Base-by-base conservation (phyloP, 2,113 vertebrate species). In the Lutjanus erythropterus region DNA sequence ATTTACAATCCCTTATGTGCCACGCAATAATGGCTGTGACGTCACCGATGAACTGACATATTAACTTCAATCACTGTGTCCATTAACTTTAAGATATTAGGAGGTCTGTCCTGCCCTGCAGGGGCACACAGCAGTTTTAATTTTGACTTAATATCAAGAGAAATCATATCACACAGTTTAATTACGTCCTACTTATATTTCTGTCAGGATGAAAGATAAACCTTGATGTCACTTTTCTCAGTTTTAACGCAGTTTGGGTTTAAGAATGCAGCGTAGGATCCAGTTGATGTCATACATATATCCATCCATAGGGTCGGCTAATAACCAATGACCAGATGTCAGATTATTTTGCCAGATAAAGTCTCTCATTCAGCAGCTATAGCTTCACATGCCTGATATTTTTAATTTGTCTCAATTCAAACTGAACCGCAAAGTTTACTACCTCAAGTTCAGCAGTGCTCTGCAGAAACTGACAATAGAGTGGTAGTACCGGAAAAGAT, bases 11-110 rank as follows among this genome's bases (percentile, higher is more conserved):
- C 55, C 66, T 74, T 71, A 66, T 80, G 81, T 82, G 70, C 84
- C 80, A 68, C 23, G 83, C 83, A 86, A 84, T 86, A 88, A 90
- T 12, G 41, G 78, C 78, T 87, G 84, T 85, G 84, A 88, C 46
- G 31, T 85, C 25, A 59, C 77, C 44, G 29, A 70, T 9, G 33
- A 74, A 47, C 68, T 23, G 16, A 80, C 31, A 39, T 75, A 58
- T 61, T 23, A 59, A 73, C 71, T 66, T 39, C 44, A 44, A 86
- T 71, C 90, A 91, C 88, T 89, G 90, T 89, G 89, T 84, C 52
- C 44, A 21, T 72, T 58, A 35, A 59, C 56, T 69, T 42, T 41
- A 47, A 39, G 29, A 47, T 23, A 16, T 53, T 0, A 25, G 29
- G 23, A 66, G 55, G 1, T 39, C 66, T 60, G 29, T 37, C 2